Evolutionary conservation across 2,797 vertebrate genomes (phyloP).

Genomic region (Remorina albescens): DNA sequence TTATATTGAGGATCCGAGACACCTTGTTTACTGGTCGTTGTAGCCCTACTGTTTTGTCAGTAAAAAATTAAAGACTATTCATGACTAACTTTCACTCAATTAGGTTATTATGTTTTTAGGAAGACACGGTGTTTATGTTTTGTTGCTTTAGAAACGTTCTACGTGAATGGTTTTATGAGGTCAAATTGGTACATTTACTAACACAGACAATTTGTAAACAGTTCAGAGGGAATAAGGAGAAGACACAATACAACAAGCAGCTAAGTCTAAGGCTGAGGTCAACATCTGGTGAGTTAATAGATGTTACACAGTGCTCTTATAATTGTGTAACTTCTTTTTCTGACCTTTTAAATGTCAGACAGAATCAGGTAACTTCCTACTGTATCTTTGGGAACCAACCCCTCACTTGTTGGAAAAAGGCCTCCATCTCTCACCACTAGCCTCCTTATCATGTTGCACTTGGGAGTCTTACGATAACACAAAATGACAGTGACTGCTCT

Average conservation of each 20-base stretch:
- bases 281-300: slow-evolving; percentile 31
- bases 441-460: slow-evolving; percentile 2
- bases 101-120: background rate
- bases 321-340: background rate
- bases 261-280: slow-evolving; percentile 2
- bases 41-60: background rate
- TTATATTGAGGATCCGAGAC: slow-evolving; percentile 36
- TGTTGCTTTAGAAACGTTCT: background rate
- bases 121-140: background rate
- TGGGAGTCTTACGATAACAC: slow-evolving; percentile 23
- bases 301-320: background rate
- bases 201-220: slow-evolving; percentile 4
- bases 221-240: background rate
- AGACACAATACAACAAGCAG: background rate
- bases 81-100: background rate
- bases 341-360: slow-evolving; percentile 43
- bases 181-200: slow-evolving; percentile 4
- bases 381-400: slow-evolving; percentile 28
- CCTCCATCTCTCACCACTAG: slow-evolving; percentile 18
- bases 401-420: slow-evolving; percentile 13
- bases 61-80: slow-evolving; percentile 2
- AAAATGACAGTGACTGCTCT: slow-evolving; percentile 7
- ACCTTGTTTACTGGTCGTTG: background rate
- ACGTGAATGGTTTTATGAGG: background rate
- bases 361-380: slow-evolving; percentile 6